Evolutionary conservation across 2,797 vertebrate genomes (phyloP).

Genomic region (Ctenopoma multispine): DNA sequence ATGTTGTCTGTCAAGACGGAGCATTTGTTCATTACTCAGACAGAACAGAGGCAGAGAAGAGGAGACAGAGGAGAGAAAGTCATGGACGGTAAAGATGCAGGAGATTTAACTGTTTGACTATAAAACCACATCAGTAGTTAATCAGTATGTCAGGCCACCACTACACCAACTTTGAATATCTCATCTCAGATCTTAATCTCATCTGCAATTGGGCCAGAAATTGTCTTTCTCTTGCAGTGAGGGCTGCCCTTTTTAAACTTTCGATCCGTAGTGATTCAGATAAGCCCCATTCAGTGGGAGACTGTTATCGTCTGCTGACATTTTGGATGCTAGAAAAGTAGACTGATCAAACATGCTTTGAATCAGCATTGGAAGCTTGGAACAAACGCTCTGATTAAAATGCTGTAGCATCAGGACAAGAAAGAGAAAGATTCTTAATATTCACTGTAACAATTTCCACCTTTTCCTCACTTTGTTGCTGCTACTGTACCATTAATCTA

Average conservation of each 20-base stretch:
- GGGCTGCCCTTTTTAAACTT: constrained; percentile 74
- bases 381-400: constrained; percentile 43
- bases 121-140: constrained; percentile 30
- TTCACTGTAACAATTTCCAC: constrained; percentile 1
- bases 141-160: constrained; percentile 16
- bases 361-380: constrained; percentile 47
- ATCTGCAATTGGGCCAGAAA: constrained; percentile 58
- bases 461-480: not conserved
- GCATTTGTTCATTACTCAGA: constrained; percentile 2
- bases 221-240: constrained; percentile 66
- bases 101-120: constrained; percentile 18
- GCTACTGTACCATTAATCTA: constrained; percentile 12
- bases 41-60: not conserved
- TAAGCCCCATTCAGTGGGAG: constrained; percentile 55
- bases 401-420: constrained; percentile 14
- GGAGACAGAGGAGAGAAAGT: not conserved
- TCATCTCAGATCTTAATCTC: constrained; percentile 61
- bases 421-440: constrained; percentile 8
- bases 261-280: constrained; percentile 68
- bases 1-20: not conserved
- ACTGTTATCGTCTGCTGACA: constrained; percentile 73
- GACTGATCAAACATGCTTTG: constrained; percentile 56
- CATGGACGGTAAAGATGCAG: constrained; percentile 7
- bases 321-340: constrained; percentile 55
- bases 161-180: constrained; percentile 44